phyloP scores from a whole-genome alignment of 2,113 vertebrate species.

The Microcebus lehilahytsara region DNA sequence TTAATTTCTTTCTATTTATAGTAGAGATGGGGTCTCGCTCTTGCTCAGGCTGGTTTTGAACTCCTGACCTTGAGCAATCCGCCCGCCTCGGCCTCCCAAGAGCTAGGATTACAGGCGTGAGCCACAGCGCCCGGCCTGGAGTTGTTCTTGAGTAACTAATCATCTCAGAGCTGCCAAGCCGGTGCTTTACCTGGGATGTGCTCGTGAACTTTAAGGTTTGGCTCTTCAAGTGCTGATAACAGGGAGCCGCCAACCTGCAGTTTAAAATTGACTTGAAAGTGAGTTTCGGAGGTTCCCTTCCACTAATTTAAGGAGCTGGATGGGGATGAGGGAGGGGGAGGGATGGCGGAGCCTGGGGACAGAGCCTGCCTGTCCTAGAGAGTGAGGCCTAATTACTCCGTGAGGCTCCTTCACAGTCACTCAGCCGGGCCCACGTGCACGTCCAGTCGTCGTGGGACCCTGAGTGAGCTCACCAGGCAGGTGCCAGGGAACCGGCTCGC shows the following conservation, averaged over 20 bases:
- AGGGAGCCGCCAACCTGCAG: slow-evolving; percentile 10
- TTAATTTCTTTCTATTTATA: no score
- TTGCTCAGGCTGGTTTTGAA: no score
- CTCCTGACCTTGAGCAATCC: no score
- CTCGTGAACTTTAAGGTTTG: slow-evolving; percentile 42
- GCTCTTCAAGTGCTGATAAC: slow-evolving; percentile 50
- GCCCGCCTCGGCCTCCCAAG: no score
- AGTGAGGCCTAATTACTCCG: slow-evolving; percentile 48
- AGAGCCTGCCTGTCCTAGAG: slow-evolving; percentile 29
- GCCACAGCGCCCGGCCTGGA: no score
- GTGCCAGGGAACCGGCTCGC: rapidly evolving
- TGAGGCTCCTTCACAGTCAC: background rate
- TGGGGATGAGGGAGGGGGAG: background rate
- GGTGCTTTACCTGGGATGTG: background rate
- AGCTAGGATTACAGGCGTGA: no score
- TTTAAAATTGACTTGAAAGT: slow-evolving; percentile 18
- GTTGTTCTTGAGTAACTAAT: slow-evolving; percentile 56
- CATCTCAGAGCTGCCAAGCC: slow-evolving; percentile 55
- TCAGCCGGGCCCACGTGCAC: background rate
- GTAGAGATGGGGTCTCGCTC: no score
- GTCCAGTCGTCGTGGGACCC: rapidly evolving
- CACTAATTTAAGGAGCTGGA: background rate
- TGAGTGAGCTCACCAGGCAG: slow-evolving; percentile 50
- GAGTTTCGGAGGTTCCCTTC: slow-evolving; percentile 21
- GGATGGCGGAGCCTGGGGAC: background rate